Percentiles rank a stretch among this genome's conserved stretches.
phyloP scores from a whole-genome alignment of 2,113 vertebrate species.

The Anhinga rufa region DNA sequence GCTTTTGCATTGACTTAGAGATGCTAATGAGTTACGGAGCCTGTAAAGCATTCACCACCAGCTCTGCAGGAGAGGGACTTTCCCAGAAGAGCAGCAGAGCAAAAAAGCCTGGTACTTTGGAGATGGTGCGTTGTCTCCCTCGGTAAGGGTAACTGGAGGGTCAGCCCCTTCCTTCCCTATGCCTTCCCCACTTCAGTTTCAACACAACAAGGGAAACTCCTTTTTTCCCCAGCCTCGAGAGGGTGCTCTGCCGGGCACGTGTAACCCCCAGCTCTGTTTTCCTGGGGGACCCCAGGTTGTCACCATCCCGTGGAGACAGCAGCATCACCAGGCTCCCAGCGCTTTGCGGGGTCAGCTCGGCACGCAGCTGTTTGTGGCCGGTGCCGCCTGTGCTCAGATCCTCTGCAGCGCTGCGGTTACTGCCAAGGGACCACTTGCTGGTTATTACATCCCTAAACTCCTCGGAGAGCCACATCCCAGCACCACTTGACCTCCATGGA shows the following conservation, averaged over 20 bases:
- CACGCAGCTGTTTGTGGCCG: background rate
- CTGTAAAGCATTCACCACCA: background rate
- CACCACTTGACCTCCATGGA: background rate
- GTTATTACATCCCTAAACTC: background rate
- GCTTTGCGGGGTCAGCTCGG: background rate
- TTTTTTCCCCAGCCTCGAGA: background rate
- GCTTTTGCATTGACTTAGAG: background rate
- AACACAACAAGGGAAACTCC: background rate
- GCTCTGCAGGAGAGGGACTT: background rate
- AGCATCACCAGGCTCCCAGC: fast-evolving
- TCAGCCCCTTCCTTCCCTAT: background rate
- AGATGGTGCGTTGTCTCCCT: background rate
- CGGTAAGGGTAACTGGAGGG: background rate
- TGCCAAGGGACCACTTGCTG: background rate
- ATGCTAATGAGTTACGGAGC: background rate
- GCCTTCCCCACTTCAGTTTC: background rate
- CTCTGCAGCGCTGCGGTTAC: background rate
- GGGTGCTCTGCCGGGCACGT: fast-evolving
- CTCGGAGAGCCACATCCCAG: background rate
- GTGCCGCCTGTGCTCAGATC: background rate
- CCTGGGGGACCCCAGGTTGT: background rate
- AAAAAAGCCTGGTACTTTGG: background rate
- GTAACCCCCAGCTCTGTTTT: fast-evolving
- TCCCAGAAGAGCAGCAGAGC: background rate
- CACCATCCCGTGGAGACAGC: background rate